Conservation (phyloP, 2,888 invertebrate species). For the Lepidocyrtoides sp. region DNA sequence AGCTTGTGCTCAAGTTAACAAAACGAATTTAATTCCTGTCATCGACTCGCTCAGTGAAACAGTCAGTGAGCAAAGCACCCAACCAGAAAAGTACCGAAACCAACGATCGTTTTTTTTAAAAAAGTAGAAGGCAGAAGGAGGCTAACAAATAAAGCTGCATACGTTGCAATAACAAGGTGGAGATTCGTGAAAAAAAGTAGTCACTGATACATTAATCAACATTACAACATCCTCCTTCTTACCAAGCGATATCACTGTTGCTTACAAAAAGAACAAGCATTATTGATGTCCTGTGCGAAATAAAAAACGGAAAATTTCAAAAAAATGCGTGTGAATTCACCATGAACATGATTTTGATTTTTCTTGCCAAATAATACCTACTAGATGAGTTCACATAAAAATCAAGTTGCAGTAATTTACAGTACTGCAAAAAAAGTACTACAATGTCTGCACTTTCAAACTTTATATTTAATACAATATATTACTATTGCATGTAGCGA, state of each 20-base stretch:
- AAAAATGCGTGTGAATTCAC: slow-evolving; percentile 11
- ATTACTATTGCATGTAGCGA: background rate
- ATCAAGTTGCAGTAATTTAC: background rate
- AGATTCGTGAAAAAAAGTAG: background rate
- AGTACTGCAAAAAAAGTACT: background rate
- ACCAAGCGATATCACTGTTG: background rate
- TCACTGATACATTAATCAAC: background rate
- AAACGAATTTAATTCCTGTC: slow-evolving; percentile 51
- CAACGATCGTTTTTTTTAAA: background rate
- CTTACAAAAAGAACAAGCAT: background rate
- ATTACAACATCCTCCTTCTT: background rate
- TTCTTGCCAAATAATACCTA: background rate
- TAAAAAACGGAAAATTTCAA: background rate
- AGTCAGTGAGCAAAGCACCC: slow-evolving; percentile 39
- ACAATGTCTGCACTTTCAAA: background rate
- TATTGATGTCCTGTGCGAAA: background rate
- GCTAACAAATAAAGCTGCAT: background rate
- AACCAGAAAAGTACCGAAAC: slow-evolving; percentile 22
- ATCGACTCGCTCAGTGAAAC: slow-evolving; percentile 24
- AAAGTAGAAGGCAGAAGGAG: too few relatives aligned
- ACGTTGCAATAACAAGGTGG: background rate
- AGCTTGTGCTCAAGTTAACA: background rate
- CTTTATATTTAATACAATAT: too few relatives aligned
- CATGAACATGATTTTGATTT: background rate
- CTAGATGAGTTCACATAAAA: background rate